phyloP scores from a whole-genome alignment of 2,888 invertebrate species.

The Agrochola macilenta region DNA sequence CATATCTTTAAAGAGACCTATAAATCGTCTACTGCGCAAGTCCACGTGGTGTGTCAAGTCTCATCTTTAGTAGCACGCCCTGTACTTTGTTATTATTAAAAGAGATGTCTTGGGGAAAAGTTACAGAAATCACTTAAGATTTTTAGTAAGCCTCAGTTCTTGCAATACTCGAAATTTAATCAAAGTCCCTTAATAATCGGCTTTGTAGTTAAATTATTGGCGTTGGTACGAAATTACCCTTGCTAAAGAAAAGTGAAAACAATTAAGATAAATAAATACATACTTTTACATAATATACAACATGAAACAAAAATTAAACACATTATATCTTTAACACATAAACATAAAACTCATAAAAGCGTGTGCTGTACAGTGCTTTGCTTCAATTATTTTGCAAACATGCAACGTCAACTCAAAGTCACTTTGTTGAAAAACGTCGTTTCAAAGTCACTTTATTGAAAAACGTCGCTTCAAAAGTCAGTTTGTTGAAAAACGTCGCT shows the following conservation, averaged over 20 bases:
- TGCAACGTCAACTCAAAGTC: conserved; percentile 29
- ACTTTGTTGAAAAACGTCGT: conserved; percentile 11
- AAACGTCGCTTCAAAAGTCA: conserved; percentile 3
- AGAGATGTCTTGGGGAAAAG: background rate
- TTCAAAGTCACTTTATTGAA: background rate
- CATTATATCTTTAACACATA: conserved; percentile 6
- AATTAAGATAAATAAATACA: conserved; percentile 32
- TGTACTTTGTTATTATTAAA: background rate
- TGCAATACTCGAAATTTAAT: background rate
- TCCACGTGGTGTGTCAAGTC: too few species aligned
- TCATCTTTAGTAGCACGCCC: too few species aligned
- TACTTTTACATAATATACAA: conserved; percentile 33
- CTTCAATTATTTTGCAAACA: conserved; percentile 32
- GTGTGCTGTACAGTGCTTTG: conserved; percentile 69
- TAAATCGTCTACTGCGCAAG: too few species aligned
- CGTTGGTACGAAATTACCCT: background rate
- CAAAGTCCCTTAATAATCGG: background rate
- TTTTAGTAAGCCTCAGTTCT: background rate
- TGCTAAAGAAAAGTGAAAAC: background rate
- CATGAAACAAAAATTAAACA: conserved; percentile 17
- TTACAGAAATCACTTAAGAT: background rate
- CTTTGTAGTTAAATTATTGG: background rate
- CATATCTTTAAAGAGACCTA: too few species aligned
- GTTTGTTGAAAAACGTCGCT: background rate
- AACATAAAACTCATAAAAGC: conserved; percentile 59